phyloP scores from a whole-genome alignment of 2,888 invertebrate genomes.

The Marronus borbonicus region DNA sequence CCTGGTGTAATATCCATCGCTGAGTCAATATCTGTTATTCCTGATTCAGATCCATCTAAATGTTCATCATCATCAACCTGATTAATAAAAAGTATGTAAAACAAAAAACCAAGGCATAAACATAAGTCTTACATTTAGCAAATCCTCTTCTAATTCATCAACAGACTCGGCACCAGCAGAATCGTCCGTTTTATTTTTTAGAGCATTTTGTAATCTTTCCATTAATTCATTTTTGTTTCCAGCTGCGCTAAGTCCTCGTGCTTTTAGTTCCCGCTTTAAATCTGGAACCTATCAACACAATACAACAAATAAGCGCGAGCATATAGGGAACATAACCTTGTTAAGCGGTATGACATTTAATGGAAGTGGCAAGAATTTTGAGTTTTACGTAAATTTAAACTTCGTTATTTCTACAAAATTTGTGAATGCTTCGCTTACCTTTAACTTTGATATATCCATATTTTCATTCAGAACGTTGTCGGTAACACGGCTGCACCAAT shows the following conservation, averaged over 20 bases:
- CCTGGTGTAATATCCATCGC: slow-evolving; percentile 62
- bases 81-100: slow-evolving; percentile 53
- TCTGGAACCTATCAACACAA: slow-evolving; percentile 81
- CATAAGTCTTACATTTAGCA: slow-evolving; percentile 70
- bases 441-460: slow-evolving; percentile 63
- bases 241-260: slow-evolving; percentile 80
- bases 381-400: background rate
- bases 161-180: slow-evolving; percentile 67
- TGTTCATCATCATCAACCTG: slow-evolving; percentile 67
- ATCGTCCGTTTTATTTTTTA: slow-evolving; percentile 70
- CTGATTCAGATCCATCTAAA: slow-evolving; percentile 65
- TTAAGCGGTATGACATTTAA: slow-evolving; percentile 30
- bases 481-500: slow-evolving; percentile 30
- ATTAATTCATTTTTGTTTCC: slow-evolving; percentile 90
- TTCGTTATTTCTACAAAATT: slow-evolving; percentile 4
- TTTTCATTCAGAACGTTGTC: slow-evolving; percentile 47
- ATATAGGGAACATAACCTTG: slow-evolving; percentile 56
- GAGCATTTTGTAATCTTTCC: slow-evolving; percentile 80
- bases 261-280: slow-evolving; percentile 86
- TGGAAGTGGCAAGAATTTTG: background rate
- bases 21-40: slow-evolving; percentile 65
- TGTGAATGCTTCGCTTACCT: slow-evolving; percentile 58
- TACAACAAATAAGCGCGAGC: slow-evolving; percentile 56
- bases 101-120: background rate
- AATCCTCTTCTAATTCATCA: slow-evolving; percentile 74